phyloP scores from a whole-genome alignment of 2,888 invertebrate genomes.

The Heliconius aoede region DNA sequence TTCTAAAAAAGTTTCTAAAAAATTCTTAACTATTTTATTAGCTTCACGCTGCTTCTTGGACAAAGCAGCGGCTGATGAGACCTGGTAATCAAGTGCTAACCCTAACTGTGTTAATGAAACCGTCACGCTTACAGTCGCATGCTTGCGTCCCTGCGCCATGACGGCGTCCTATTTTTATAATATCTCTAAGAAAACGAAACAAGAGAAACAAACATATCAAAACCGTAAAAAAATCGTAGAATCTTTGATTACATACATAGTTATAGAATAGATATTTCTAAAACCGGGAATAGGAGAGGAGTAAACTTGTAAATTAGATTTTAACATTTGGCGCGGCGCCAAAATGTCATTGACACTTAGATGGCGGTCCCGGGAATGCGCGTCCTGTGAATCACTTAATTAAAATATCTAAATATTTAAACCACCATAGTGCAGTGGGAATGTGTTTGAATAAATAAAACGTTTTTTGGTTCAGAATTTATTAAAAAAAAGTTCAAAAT shows the following conservation, averaged over 20 bases:
- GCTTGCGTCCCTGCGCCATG: too few relatives aligned
- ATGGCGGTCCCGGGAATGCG: constrained; percentile 48
- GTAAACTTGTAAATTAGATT: constrained; percentile 35
- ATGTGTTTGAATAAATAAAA: background rate
- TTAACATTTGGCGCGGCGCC: constrained; percentile 52
- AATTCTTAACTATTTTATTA: too few relatives aligned
- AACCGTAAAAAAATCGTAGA: background rate
- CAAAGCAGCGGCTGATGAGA: too few relatives aligned
- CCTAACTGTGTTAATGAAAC: too few relatives aligned
- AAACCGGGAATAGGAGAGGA: constrained; percentile 13
- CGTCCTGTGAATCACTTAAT: constrained; percentile 40
- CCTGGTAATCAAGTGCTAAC: too few relatives aligned
- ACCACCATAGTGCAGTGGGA: background rate
- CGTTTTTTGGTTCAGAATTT: background rate
- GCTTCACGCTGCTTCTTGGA: too few relatives aligned
- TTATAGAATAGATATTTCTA: constrained; percentile 18
- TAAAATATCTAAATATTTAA: constrained; percentile 32
- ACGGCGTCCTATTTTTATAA: too few relatives aligned
- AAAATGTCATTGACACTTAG: constrained; percentile 54
- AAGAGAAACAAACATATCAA: background rate
- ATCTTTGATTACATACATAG: background rate
- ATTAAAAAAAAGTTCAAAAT: background rate
- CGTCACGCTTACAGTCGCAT: too few relatives aligned
- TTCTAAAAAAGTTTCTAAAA: too few relatives aligned
- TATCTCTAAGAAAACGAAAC: too few relatives aligned